A percentile compares a stretch with the other conserved stretches of the same genome.
phyloP scores from a whole-genome alignment of 2,888 invertebrate genomes.

The Chloroclysta siterata region DNA sequence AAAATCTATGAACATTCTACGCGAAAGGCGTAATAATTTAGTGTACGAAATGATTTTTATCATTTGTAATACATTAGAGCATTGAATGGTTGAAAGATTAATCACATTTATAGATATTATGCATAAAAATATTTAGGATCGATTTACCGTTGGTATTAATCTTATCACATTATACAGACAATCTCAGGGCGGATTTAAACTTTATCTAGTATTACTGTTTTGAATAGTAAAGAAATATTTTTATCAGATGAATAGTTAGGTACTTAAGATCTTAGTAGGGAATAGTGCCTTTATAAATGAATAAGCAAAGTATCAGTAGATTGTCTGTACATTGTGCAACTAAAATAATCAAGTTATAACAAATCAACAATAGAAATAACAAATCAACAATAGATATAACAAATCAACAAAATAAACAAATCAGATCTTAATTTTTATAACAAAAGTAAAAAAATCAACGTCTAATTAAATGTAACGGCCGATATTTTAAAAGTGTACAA shows the following conservation, averaged over 20 bases:
- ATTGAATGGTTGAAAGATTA: background rate
- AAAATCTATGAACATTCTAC: conserved; percentile 66
- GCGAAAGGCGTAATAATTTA: conserved; percentile 55
- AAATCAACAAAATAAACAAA: background rate
- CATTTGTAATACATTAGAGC: conserved; percentile 1
- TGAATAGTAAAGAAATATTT: background rate
- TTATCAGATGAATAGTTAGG: background rate
- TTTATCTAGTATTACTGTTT: background rate
- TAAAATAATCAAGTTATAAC: background rate
- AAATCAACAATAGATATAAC: background rate
- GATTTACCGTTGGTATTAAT: background rate
- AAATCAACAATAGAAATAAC: conserved; percentile 6
- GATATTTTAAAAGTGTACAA: conserved; percentile 17
- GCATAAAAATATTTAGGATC: background rate
- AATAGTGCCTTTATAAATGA: too few relatives aligned
- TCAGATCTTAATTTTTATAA: background rate
- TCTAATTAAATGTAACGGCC: conserved; percentile 7
- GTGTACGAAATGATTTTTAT: conserved; percentile 12
- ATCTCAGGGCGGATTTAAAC: background rate
- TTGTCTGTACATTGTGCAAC: background rate
- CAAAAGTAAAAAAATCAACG: conserved; percentile 15
- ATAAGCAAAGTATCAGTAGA: background rate
- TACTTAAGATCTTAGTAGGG: too few relatives aligned
- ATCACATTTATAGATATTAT: conserved; percentile 2
- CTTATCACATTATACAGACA: conserved; percentile 4